phyloP scores from a whole-genome alignment of 2,888 invertebrate species.

The Rutpela maculata region DNA sequence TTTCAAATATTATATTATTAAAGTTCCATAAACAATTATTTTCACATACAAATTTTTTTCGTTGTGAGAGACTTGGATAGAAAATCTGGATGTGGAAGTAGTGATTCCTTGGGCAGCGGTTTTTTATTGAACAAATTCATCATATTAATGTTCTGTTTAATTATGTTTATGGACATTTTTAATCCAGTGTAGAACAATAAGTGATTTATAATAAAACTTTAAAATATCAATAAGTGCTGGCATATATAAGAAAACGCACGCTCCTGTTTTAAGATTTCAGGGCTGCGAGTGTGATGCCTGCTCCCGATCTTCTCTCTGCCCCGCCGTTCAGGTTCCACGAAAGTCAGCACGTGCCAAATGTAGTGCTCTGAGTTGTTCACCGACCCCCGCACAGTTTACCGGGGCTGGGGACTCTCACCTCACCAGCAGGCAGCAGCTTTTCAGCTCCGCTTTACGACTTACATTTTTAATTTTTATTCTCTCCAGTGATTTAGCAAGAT shows the following conservation, averaged over 20 bases:
- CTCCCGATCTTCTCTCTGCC: neutral
- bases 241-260: neutral
- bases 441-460: neutral
- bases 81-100: too few species aligned
- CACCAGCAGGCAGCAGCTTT: neutral
- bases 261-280: constrained; percentile 12
- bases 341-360: constrained; percentile 40
- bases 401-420: neutral
- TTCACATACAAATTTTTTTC: too few species aligned
- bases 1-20: too few species aligned
- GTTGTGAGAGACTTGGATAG: too few species aligned
- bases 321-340: constrained; percentile 1
- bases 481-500: neutral
- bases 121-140: too few species aligned
- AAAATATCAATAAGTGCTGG: too few species aligned
- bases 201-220: too few species aligned
- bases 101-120: too few species aligned
- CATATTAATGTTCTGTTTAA: too few species aligned
- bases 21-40: too few species aligned
- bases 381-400: constrained; percentile 24
- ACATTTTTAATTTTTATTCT: neutral
- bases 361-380: constrained; percentile 21
- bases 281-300: constrained; percentile 19
- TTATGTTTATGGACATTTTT: too few species aligned
- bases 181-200: too few species aligned